Conservation (phyloP, 2,888 invertebrate species). For the Sycophila texana region DNA sequence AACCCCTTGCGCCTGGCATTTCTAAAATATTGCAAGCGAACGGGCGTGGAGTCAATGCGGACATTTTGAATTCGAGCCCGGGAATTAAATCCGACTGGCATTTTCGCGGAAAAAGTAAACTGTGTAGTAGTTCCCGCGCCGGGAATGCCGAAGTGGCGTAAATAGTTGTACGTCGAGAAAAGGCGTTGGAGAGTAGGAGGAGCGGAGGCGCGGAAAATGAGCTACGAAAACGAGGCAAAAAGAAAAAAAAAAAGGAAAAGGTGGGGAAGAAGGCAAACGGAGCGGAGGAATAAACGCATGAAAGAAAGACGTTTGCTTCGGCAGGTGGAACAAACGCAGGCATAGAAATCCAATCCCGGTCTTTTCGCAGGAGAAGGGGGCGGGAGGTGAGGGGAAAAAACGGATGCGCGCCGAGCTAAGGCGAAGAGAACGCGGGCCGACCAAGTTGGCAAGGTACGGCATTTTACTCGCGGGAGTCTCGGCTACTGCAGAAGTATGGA, state of each 20-base stretch:
- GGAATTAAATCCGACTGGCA: conserved; percentile 24
- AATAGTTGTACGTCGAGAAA: conserved; percentile 18
- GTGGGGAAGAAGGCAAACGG: conserved; percentile 39
- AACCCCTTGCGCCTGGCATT: conserved; percentile 5
- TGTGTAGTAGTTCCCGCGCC: background rate
- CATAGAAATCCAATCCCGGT: conserved; percentile 62
- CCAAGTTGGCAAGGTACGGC: background rate
- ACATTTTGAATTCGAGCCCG: conserved; percentile 27
- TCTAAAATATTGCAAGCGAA: conserved; percentile 31
- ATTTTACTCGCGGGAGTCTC: too few relatives aligned
- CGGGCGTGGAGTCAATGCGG: conserved; percentile 12
- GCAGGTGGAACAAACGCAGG: conserved; percentile 59
- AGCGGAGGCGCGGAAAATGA: too few relatives aligned
- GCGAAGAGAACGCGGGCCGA: background rate
- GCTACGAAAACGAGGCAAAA: background rate
- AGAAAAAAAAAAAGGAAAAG: conserved; percentile 39
- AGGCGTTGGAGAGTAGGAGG: background rate
- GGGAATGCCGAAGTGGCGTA: conserved; percentile 31
- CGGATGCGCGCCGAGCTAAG: background rate
- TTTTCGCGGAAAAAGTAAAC: conserved; percentile 18
- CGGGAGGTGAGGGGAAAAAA: background rate
- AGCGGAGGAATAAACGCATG: background rate
- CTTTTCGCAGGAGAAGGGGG: conserved; percentile 46
- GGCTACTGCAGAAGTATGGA: background rate
- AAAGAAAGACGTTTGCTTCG: conserved; percentile 48